A percentile compares a stretch with the other conserved stretches of the same genome.
These are phyloP conservation scores for Mastomys coucha DNA, from an alignment of 2,113 vertebrate genomes.

Conservation along the genomic window DNA sequence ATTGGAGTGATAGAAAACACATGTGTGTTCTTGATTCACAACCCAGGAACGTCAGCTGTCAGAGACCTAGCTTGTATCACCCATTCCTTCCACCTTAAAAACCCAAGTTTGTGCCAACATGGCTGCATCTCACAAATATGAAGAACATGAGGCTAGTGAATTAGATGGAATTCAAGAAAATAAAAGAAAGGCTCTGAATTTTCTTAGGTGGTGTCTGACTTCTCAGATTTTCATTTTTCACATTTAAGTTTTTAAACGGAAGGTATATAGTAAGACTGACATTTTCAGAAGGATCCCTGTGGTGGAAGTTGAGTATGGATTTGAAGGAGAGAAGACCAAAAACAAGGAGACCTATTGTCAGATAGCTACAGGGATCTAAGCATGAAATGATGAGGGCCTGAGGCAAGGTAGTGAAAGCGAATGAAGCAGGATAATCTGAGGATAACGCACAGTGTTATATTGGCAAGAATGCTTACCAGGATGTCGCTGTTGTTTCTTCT, in stretches of 20 bases:
- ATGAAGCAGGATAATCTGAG: neutral
- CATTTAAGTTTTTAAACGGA: conserved; percentile 37
- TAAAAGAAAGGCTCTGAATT: neutral
- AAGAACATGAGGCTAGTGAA: neutral
- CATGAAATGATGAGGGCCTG: neutral
- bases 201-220: neutral
- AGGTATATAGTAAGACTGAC: neutral
- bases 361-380: neutral
- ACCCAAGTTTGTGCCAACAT: conserved; percentile 52
- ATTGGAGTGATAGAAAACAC: conserved; percentile 63
- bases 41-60: conserved; percentile 50
- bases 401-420: neutral
- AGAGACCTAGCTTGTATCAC: conserved; percentile 38
- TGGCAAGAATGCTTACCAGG: neutral
- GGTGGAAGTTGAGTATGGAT: no score
- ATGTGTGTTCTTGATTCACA: conserved; percentile 54
- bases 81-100: conserved; percentile 62
- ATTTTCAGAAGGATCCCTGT: neutral
- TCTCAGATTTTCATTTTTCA: conserved; percentile 54
- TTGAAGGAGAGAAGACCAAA: neutral
- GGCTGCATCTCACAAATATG: neutral
- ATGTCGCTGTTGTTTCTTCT: neutral
- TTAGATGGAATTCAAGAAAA: neutral
- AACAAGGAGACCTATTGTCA: neutral
- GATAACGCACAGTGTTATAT: neutral